Evolutionary conservation across 2,888 invertebrate species (phyloP).

Genomic region (Ophion costatus): DNA sequence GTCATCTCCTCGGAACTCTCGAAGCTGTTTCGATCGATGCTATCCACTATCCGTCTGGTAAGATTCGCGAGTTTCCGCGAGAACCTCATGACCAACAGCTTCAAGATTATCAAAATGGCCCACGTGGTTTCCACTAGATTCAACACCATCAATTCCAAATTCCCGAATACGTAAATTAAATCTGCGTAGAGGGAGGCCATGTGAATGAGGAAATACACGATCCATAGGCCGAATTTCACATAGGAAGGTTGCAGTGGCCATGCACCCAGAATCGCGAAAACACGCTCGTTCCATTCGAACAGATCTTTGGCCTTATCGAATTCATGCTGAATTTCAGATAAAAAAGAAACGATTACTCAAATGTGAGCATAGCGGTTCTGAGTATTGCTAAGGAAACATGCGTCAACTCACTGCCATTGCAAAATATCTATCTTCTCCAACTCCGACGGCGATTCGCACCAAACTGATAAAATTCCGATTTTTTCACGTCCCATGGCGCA

Average conservation of each 20-base stretch:
- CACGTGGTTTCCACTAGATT: slow-evolving; percentile 52
- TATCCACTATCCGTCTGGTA: slow-evolving; percentile 23
- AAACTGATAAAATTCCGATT: neutral
- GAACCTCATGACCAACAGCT: slow-evolving; percentile 52
- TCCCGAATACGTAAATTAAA: slow-evolving; percentile 46
- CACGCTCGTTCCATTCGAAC: slow-evolving; percentile 53
- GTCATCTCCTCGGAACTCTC: slow-evolving; percentile 39
- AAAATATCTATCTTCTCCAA: neutral
- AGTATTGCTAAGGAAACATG: neutral
- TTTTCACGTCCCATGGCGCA: neutral
- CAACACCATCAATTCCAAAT: slow-evolving; percentile 54
- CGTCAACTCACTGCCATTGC: neutral
- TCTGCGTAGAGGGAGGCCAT: slow-evolving; percentile 42
- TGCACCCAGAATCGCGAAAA: slow-evolving; percentile 47
- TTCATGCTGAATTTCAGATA: slow-evolving; percentile 31
- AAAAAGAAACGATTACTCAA: too few relatives aligned
- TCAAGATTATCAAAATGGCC: slow-evolving; percentile 46
- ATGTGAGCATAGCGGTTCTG: too few relatives aligned
- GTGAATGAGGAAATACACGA: slow-evolving; percentile 46
- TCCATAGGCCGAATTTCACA: slow-evolving; percentile 45
- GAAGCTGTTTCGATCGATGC: slow-evolving; percentile 40
- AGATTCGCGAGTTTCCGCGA: slow-evolving; percentile 43
- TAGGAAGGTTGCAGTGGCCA: slow-evolving; percentile 54
- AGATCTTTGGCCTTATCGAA: slow-evolving; percentile 55
- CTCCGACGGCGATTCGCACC: neutral